phyloP scores from a whole-genome alignment of 2,113 vertebrate genomes.

The Nyctereutes procyonoides region DNA sequence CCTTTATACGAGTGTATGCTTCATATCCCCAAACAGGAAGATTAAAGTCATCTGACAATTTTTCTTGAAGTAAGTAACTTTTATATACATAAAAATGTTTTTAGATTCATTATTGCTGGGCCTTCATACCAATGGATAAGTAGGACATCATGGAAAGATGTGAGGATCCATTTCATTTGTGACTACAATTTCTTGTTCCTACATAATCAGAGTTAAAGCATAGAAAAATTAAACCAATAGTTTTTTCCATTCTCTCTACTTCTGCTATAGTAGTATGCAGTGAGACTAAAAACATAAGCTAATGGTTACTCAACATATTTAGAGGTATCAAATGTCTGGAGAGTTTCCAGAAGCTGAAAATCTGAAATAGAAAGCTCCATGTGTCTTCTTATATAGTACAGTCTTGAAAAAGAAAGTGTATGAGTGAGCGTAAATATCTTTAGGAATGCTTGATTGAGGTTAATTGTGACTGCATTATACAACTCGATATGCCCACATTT shows the following conservation, averaged over 20 bases:
- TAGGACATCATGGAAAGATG: background rate
- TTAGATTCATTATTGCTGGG: background rate
- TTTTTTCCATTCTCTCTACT: background rate
- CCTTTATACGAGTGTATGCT: slow-evolving; percentile 2
- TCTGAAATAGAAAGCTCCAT: background rate
- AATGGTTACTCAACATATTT: slow-evolving; percentile 25
- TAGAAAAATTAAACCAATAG: background rate
- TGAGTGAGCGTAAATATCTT: background rate
- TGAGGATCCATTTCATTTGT: background rate
- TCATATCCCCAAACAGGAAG: background rate
- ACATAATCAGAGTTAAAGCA: background rate
- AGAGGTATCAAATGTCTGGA: background rate
- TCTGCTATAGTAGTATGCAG: background rate
- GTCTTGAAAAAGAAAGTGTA: background rate
- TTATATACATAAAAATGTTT: slow-evolving; percentile 6
- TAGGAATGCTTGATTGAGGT: background rate
- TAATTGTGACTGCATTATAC: background rate
- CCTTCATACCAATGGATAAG: background rate
- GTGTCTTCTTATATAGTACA: background rate
- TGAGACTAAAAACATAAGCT: background rate
- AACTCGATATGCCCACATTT: background rate
- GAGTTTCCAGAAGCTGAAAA: background rate
- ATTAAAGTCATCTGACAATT: slow-evolving; percentile 1
- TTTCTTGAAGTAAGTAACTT: slow-evolving; percentile 27
- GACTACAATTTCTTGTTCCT: background rate